These are phyloP conservation scores for Zaprionus africanus DNA, from an alignment of 1,140 invertebrate genomes.

Conservation along the genomic window DNA sequence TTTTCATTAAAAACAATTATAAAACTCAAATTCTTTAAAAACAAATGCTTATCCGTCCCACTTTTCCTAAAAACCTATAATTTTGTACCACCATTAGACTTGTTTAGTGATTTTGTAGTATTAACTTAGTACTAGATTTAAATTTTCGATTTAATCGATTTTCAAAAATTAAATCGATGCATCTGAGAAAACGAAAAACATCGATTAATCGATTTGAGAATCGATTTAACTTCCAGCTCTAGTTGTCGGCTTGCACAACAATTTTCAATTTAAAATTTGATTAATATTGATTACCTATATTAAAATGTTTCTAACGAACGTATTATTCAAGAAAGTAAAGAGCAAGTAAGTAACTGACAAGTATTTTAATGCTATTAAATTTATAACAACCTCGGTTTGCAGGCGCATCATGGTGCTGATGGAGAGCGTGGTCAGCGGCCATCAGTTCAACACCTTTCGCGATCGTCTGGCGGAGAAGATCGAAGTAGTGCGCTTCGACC, in stretches of 20 bases:
- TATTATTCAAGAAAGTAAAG: conserved; percentile 72
- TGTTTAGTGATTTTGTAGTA: too few species aligned
- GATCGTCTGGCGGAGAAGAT: conserved; percentile 91
- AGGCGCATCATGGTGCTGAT: conserved; percentile 90
- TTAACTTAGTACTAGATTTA: too few species aligned
- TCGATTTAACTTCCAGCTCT: too few species aligned
- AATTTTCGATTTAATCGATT: too few species aligned
- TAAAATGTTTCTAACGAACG: conserved; percentile 68
- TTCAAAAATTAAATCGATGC: too few species aligned
- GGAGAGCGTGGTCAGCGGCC: conserved; percentile 91
- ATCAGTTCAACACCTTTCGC: conserved; percentile 87
- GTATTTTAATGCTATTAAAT: background rate
- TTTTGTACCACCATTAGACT: too few species aligned
- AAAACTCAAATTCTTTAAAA: too few species aligned
- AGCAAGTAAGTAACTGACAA: conserved; percentile 65
- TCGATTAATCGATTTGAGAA: too few species aligned
- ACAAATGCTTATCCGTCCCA: too few species aligned
- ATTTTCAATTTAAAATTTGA: conserved; percentile 27
- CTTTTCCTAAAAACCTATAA: too few species aligned
- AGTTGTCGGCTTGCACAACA: conserved; percentile 45
- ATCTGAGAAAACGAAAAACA: too few species aligned
- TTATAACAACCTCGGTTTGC: background rate
- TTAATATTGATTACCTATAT: conserved; percentile 1
- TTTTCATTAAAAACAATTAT: too few species aligned
- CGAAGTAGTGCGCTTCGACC: conserved; percentile 90